Base-by-base conservation (phyloP, 2,888 invertebrate species). In the Auanema sp. region DNA sequence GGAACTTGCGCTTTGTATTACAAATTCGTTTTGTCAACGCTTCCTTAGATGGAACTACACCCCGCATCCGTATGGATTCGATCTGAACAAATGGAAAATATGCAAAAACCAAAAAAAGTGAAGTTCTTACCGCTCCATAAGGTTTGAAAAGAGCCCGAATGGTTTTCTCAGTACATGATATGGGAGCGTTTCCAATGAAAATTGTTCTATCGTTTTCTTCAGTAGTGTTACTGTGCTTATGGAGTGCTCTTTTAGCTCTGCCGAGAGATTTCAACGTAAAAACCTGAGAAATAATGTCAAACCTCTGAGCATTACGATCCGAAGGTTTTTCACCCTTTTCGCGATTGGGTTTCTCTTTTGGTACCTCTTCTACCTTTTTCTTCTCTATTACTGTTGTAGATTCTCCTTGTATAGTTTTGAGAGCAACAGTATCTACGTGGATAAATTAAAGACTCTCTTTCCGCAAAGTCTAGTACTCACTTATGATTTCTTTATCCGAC, bases 151-250 rank as follows among this genome's bases (percentile, higher is more conserved):
- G 58, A 11, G 62, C 59, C 42, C 61, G 64, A 14, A 73, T 63
- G 1, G 53, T 11, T 44, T 71, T 73, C 44, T 69, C 71, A 44
- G 60, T 66, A 54, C 60, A 62, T 10, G 67, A 60, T 54, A 71
- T 43, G 24, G 71, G 69, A 64, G 71, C 61, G 52, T 73, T 73
- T 54, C 73, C 73, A 33, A 73, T 66, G 41, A 73, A 73, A 12
- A 73, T 53, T 1, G 73, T 73, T 24, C 60, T 59, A 10, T 43
- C 49, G 16, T 68, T 73, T n/a, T 73, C 71, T 6, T 50, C 68
- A 4, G 52, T 42, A 25, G 65, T 61, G 47, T 64, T 64, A 50
- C 55, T 58, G 4, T 51, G 56, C 52, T 69, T 67, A 12, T 42
- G 24, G 25, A 67, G 66, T 23, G 58, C 65, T 11, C 69, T 55